Base-by-base conservation (phyloP, 2,797 vertebrate genomes). In the Crypturellus tataupa region DNA sequence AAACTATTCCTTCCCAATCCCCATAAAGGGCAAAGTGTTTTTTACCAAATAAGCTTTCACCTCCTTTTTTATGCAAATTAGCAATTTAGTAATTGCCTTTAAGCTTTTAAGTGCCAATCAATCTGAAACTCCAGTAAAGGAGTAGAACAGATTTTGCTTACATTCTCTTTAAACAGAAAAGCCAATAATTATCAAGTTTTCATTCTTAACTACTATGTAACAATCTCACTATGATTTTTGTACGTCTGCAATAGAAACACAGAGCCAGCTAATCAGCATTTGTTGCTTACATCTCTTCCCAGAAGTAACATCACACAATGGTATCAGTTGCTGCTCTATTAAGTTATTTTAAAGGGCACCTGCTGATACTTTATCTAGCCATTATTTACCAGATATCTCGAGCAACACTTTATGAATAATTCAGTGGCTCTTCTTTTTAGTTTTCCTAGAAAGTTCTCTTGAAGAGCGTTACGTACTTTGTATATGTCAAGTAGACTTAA, bases 71-170 rank as follows among this genome's bases (percentile, higher is more conserved):
- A 56, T 70, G 47, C 31, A 91, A 55, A 87, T 78, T 39, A 89
- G 62, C 31, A 64, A 39, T 87, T 87, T 87, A n/a, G 29, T 70
- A 75, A 60, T 20, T 71, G 91, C 35, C n/a, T 83, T 85, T 87
- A 95, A 91, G n/a, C 89, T 85, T 87, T 92, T 35, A 91, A 94
- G 35, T 73, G 35, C 25, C 86, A n/a, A n/a, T 24, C 11, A 58
- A 84, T 69, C 12, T 21, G 40, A 86, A 84, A 65, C 9, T 2
- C 29, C 31, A 44, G 35, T 10, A 40, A 42, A 81, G 80, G 47
- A 2, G 7, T 5, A 4, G 31, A 25, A 19, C 27, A 56, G 40
- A 82, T 24, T 40, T 46, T 70, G 29, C 35, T 71, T 64, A 16
- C 17, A 11, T 85, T 83, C 80, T 80, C 23, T 56, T 39, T 40